phyloP scores from a whole-genome alignment of 2,113 vertebrate genomes.

The Scytalopus superciliaris region DNA sequence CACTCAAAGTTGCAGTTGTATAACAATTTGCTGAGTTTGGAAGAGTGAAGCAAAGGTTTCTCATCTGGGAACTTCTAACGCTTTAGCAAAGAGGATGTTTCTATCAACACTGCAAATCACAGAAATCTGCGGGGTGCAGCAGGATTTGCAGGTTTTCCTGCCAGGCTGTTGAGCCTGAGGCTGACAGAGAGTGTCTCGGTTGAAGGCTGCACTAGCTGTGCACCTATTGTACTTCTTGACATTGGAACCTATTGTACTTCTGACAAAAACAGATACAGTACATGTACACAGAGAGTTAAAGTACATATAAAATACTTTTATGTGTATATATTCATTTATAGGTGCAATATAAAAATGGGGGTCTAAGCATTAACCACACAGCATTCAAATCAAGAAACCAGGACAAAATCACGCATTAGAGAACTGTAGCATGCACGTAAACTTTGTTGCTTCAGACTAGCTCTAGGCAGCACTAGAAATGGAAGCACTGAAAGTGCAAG shows the following conservation, averaged over 20 bases:
- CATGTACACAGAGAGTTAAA: background rate
- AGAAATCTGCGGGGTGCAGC: background rate
- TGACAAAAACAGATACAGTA: background rate
- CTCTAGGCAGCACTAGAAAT: background rate
- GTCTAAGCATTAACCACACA: background rate
- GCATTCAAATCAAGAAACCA: background rate
- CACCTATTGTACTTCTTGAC: background rate
- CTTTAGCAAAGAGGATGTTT: background rate
- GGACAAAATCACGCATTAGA: background rate
- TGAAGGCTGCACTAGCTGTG: background rate
- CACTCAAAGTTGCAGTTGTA: background rate
- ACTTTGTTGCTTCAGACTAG: background rate
- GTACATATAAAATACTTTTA: background rate
- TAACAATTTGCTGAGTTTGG: background rate
- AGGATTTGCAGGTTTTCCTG: constrained; percentile 50
- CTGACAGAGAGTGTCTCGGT: background rate
- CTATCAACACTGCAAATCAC: background rate
- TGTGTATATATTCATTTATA: background rate
- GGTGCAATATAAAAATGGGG: background rate
- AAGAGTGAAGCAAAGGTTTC: background rate
- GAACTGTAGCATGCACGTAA: background rate
- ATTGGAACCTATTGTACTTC: background rate
- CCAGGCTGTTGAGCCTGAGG: constrained; percentile 22
- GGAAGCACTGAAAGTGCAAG: background rate
- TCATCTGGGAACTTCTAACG: background rate